Evolutionary conservation across 2,888 invertebrate genomes (phyloP).

Genomic region (Epirrhoe tristata): DNA sequence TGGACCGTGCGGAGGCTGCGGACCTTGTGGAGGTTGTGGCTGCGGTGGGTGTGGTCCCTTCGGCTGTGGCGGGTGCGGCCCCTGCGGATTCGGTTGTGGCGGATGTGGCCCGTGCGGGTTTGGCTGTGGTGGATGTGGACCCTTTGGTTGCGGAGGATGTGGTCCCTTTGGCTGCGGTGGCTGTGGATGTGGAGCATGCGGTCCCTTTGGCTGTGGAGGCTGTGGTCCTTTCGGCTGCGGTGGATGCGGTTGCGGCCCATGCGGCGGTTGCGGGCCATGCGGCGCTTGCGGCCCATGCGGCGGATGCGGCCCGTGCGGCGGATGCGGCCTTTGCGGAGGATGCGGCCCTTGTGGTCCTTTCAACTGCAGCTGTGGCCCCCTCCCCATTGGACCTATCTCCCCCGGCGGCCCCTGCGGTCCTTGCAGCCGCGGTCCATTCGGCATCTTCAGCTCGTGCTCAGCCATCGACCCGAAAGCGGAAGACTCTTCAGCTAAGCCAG

Average conservation of each 20-base stretch:
- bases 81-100: neutral
- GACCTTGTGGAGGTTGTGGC: conserved; percentile 17
- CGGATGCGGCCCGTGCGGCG: conserved; percentile 14
- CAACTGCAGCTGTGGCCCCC: neutral
- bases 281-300: conserved; percentile 15
- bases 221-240: conserved; percentile 17
- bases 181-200: neutral
- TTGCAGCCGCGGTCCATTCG: conserved; percentile 9
- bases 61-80: neutral
- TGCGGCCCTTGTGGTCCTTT: conserved; percentile 13
- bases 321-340: neutral
- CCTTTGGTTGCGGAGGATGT: neutral
- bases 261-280: conserved; percentile 1
- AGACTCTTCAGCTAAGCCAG: neutral
- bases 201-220: conserved; percentile 6
- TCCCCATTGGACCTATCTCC: neutral
- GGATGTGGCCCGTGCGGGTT: neutral
- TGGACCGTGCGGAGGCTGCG: conserved; percentile 3
- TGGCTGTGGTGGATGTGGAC: conserved; percentile 16
- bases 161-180: conserved; percentile 6
- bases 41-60: neutral
- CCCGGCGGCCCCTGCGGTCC: conserved; percentile 10
- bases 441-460: conserved; percentile 15
- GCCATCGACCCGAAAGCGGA: conserved; percentile 1
- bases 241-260: neutral